Evolutionary conservation across 2,797 vertebrate genomes (phyloP).

Genomic region (Schizothorax lantsangensis): DNA sequence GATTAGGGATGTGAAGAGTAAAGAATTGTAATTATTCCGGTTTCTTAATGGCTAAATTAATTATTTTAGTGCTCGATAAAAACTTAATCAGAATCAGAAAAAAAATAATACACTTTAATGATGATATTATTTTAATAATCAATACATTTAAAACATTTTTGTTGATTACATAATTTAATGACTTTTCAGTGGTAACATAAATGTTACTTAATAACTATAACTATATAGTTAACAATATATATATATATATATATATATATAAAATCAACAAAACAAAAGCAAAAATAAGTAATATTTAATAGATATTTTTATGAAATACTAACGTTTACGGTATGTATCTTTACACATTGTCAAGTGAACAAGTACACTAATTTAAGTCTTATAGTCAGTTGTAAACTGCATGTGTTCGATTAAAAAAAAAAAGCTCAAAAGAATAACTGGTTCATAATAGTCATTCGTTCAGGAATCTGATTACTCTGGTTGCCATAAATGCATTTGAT

Average conservation of each 20-base stretch:
- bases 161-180: not conserved
- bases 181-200: not conserved
- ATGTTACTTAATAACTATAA: no score
- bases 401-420: no score
- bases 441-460: no score
- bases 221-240: no score
- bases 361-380: not conserved
- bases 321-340: not conserved
- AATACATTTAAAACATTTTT: not conserved
- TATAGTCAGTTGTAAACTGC: not conserved
- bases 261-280: no score
- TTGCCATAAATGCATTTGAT: not conserved
- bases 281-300: no score
- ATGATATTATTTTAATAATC: not conserved
- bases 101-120: not conserved
- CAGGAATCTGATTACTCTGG: no score
- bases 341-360: not conserved
- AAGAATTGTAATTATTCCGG: not conserved
- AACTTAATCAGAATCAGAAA: not conserved
- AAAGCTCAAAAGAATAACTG: not conserved
- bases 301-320: no score
- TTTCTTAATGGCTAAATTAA: not conserved
- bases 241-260: no score
- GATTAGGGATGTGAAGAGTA: not conserved
- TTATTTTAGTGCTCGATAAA: not conserved